Conservation (phyloP, 2,113 vertebrate species). For the Ceyx margarethae region DNA sequence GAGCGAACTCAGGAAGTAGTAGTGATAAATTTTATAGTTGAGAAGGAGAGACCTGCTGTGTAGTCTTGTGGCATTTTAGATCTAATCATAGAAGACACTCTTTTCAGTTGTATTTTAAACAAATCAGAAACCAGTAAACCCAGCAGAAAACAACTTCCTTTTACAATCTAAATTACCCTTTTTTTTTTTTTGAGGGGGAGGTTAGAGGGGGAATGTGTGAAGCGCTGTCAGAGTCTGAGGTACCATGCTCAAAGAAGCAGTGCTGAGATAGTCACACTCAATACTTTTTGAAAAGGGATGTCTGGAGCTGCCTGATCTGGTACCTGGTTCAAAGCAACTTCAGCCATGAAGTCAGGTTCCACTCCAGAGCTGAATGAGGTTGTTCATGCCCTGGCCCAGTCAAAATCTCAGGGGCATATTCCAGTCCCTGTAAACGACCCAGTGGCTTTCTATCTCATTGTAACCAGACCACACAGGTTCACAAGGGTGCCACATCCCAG, state of each 20-base stretch:
- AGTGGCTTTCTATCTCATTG: not conserved
- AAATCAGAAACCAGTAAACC: not conserved
- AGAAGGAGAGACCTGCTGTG: not conserved
- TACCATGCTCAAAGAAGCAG: not conserved
- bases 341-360: not conserved
- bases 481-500: not conserved
- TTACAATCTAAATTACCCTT: not conserved
- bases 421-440: not conserved
- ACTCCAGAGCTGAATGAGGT: not conserved
- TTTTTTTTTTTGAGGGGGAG: not conserved
- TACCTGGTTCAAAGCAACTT: not conserved
- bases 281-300: not conserved
- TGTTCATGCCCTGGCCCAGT: not conserved
- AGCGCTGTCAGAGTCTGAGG: not conserved
- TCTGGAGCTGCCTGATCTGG: not conserved
- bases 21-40: not conserved
- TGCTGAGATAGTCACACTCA: not conserved
- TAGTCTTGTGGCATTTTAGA: not conserved
- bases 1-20: not conserved
- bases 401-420: not conserved
- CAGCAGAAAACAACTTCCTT: not conserved
- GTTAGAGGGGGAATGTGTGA: not conserved
- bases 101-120: not conserved
- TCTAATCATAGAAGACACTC: not conserved
- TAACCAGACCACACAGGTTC: not conserved